These are phyloP conservation scores for Trichechus manatus DNA, from an alignment of 2,113 vertebrate species.

Conservation along the genomic window DNA sequence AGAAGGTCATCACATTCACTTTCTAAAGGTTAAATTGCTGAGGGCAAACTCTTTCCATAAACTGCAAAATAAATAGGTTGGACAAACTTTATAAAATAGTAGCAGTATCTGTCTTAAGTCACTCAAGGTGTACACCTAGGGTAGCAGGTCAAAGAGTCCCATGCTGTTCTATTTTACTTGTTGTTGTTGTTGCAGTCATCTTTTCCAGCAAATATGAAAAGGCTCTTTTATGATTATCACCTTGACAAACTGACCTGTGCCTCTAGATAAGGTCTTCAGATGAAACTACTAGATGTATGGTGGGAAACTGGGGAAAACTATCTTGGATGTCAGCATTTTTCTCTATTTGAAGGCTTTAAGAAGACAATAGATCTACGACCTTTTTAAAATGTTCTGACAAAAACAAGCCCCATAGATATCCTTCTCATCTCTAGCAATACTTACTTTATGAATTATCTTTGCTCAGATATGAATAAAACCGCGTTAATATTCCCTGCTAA, in stretches of 20 bases:
- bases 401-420: background rate
- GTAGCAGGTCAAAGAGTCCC: background rate
- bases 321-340: background rate
- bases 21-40: background rate
- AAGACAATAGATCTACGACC: background rate
- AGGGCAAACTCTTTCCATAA: background rate
- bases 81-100: background rate
- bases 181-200: background rate
- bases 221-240: background rate
- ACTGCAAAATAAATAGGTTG: background rate
- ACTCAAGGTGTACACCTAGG: background rate
- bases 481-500: background rate
- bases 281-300: background rate
- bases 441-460: background rate
- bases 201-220: background rate
- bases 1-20: background rate
- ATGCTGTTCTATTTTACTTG: background rate
- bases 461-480: background rate
- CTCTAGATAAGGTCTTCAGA: background rate
- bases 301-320: background rate
- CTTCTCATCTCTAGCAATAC: background rate
- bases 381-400: slow-evolving; percentile 58
- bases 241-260: background rate
- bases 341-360: slow-evolving; percentile 14
- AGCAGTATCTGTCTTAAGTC: background rate